These are phyloP conservation scores for Omphaloscelis lunosa DNA, from an alignment of 2,888 invertebrate species.

Conservation along the genomic window DNA sequence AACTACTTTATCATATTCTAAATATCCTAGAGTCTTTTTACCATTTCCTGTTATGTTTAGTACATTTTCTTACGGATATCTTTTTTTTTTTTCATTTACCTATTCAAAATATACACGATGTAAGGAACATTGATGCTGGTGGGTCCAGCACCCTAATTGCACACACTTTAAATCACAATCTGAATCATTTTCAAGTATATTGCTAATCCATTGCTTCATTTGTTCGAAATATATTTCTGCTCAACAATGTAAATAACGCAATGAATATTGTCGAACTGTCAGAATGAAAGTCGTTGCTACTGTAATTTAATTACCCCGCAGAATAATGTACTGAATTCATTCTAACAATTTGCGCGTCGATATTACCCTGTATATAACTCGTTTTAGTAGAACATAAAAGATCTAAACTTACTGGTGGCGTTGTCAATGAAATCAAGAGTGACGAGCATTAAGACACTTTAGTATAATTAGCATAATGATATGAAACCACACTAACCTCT, in stretches of 20 bases:
- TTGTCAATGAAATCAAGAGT: slow-evolving; percentile 4
- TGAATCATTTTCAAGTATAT: no score
- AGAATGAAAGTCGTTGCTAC: no score
- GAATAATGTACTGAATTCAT: no score
- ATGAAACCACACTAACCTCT: slow-evolving; percentile 5
- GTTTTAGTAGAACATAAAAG: neutral
- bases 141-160: no score
- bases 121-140: neutral
- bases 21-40: neutral
- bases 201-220: no score
- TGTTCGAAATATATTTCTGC: no score
- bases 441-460: neutral
- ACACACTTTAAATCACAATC: no score
- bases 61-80: neutral
- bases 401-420: neutral
- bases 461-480: slow-evolving; percentile 6
- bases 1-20: neutral
- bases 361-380: neutral
- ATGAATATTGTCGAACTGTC: no score
- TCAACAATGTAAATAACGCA: no score
- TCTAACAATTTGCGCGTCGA: neutral
- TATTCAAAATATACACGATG: neutral
- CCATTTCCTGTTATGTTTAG: neutral
- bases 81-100: neutral
- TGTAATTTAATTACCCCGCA: no score